phyloP scores from a whole-genome alignment of 2,113 vertebrate genomes.

The Eolophus roseicapilla region DNA sequence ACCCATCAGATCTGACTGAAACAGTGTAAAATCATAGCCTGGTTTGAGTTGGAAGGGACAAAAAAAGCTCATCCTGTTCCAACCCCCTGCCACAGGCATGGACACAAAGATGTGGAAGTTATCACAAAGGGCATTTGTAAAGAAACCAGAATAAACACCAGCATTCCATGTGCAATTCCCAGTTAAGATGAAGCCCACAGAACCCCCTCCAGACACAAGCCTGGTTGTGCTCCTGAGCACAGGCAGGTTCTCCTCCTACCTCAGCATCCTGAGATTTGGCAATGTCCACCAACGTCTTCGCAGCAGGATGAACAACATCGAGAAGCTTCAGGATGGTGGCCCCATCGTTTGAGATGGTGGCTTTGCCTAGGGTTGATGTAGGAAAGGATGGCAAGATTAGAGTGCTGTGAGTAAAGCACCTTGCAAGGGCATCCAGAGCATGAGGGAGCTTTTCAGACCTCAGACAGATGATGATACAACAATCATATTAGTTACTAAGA shows the following conservation, averaged over 20 bases:
- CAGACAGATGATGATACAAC: too few species aligned
- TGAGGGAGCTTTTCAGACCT: too few species aligned
- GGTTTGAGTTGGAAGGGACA: too few species aligned
- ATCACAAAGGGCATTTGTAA: not conserved
- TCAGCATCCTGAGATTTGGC: constrained; percentile 97
- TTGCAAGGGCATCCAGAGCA: too few species aligned
- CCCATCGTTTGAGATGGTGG: constrained; percentile 97
- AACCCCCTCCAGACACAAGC: fast-evolving
- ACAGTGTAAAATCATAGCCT: too few species aligned
- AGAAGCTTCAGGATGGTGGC: constrained; percentile 97
- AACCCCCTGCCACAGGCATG: not conserved
- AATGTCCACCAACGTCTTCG: constrained; percentile 95
- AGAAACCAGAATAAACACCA: not conserved
- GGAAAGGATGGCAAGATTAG: not conserved
- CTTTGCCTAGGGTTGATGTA: constrained; percentile 81
- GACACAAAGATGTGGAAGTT: not conserved
- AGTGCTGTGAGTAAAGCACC: not conserved
- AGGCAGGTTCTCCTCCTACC: constrained; percentile 70
- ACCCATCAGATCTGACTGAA: too few species aligned
- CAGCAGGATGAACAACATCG: constrained; percentile 95
- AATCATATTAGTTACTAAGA: too few species aligned
- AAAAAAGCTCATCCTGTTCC: fast-evolving
- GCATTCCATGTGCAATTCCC: not conserved
- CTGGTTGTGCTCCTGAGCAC: fast-evolving
- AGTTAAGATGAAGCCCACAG: not conserved